Evolutionary conservation across 2,888 invertebrate species (phyloP).

Genomic region (Meiosimyza platycephala): DNA sequence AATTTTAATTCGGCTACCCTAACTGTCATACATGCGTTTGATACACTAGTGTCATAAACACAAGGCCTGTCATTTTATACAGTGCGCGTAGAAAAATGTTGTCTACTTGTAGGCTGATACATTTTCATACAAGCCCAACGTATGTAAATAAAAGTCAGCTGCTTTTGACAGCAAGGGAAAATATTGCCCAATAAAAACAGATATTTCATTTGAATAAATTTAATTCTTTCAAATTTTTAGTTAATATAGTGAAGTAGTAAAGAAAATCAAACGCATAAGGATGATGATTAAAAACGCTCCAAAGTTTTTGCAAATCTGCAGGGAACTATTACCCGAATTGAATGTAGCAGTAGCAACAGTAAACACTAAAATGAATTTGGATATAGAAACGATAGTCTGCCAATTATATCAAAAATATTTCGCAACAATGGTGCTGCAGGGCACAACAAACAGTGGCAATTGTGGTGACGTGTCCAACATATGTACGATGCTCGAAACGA

Average conservation of each 20-base stretch:
- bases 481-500: neutral
- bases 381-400: neutral
- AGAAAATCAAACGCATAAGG: neutral
- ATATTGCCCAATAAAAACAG: neutral
- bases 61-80: too few species aligned
- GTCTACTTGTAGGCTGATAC: too few species aligned
- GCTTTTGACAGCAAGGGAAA: neutral
- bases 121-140: neutral
- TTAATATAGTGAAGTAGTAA: neutral
- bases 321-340: neutral
- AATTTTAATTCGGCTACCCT: too few species aligned
- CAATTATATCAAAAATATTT: slow-evolving; percentile 11
- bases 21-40: too few species aligned
- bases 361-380: neutral
- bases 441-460: neutral
- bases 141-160: slow-evolving; percentile 8
- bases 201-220: neutral
- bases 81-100: too few species aligned
- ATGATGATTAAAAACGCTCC: slow-evolving; percentile 9
- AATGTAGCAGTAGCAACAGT: neutral
- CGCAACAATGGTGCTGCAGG: neutral
- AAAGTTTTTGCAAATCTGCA: slow-evolving; percentile 4
- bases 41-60: too few species aligned
- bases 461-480: too few species aligned
- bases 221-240: too few species aligned